Conservation (phyloP, 2,888 invertebrate species). For the Notodonta ziczac region DNA sequence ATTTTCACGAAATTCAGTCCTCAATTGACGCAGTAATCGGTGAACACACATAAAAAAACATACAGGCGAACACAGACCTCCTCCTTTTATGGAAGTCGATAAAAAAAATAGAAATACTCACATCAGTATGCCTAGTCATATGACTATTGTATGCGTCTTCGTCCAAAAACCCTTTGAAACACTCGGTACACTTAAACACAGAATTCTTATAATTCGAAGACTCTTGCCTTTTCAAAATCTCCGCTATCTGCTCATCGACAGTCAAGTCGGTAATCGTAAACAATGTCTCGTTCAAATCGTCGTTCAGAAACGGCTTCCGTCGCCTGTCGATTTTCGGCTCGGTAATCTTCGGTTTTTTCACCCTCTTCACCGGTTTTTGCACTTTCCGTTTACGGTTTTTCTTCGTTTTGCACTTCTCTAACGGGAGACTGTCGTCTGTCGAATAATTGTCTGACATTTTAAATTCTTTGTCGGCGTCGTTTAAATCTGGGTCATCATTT, state of each 20-base stretch:
- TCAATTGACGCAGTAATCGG: too few relatives aligned
- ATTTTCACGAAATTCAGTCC: too few relatives aligned
- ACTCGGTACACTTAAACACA: constrained; percentile 66
- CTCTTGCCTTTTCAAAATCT: constrained; percentile 68
- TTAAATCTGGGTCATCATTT: constrained; percentile 22
- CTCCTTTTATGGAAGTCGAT: too few relatives aligned
- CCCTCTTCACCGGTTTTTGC: constrained; percentile 15
- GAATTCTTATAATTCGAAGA: constrained; percentile 70
- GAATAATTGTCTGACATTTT: constrained; percentile 43
- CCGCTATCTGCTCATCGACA: constrained; percentile 68
- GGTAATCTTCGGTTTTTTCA: constrained; percentile 11
- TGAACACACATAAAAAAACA: too few relatives aligned
- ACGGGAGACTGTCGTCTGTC: constrained; percentile 59
- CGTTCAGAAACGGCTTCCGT: constrained; percentile 68
- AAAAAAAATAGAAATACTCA: constrained; percentile 44
- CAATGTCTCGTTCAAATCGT: constrained; percentile 67
- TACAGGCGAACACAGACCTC: too few relatives aligned
- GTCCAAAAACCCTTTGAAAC: constrained; percentile 73
- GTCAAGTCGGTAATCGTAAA: constrained; percentile 68
- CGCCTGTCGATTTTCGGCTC: constrained; percentile 68
- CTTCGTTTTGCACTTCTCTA: constrained; percentile 48
- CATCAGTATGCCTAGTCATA: constrained; percentile 65
- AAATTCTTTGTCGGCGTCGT: constrained; percentile 26
- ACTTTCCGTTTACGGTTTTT: constrained; percentile 22
- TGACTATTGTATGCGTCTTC: constrained; percentile 70